Conservation (phyloP, 1,140 invertebrate species). For the Sycobia sp. region DNA sequence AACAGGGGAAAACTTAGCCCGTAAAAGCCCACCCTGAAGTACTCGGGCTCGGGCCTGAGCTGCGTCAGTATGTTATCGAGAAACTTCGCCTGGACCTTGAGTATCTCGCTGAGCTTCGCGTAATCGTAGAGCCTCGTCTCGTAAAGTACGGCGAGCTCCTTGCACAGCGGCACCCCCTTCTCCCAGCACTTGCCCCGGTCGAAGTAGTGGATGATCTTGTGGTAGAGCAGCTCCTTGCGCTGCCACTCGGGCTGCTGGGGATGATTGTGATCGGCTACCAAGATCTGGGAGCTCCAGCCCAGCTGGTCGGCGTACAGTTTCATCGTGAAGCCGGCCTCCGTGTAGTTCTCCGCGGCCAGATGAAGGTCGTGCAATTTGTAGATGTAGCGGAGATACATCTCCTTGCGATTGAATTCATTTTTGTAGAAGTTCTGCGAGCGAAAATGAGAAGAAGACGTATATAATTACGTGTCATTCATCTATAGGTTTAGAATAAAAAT, state of each 20-base stretch:
- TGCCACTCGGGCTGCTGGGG: constrained; percentile 83
- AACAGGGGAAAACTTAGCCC: constrained; percentile 93
- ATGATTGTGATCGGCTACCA: constrained; percentile 69
- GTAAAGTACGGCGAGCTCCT: constrained; percentile 88
- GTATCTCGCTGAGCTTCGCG: constrained; percentile 80
- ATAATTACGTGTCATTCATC: no score
- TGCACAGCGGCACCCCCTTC: constrained; percentile 90
- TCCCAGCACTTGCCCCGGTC: constrained; percentile 97
- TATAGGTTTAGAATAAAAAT: no score
- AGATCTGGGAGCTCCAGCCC: constrained; percentile 78
- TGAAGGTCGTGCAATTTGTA: constrained; percentile 96
- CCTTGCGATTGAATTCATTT: constrained; percentile 91
- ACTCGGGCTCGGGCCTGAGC: constrained; percentile 89
- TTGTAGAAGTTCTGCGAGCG: constrained; percentile 95
- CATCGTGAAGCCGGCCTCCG: constrained; percentile 95
- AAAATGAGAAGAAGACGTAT: not conserved
- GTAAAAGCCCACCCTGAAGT: constrained; percentile 96
- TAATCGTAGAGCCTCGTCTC: constrained; percentile 92
- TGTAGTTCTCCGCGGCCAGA: constrained; percentile 90
- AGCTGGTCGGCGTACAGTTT: constrained; percentile 91
- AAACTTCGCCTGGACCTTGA: constrained; percentile 86
- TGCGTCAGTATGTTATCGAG: constrained; percentile 89
- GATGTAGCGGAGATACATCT: constrained; percentile 96
- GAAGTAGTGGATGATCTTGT: constrained; percentile 91
- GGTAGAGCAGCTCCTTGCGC: constrained; percentile 91